Conservation (phyloP, 2,113 vertebrate genomes). For the Deroptyus accipitrinus region DNA sequence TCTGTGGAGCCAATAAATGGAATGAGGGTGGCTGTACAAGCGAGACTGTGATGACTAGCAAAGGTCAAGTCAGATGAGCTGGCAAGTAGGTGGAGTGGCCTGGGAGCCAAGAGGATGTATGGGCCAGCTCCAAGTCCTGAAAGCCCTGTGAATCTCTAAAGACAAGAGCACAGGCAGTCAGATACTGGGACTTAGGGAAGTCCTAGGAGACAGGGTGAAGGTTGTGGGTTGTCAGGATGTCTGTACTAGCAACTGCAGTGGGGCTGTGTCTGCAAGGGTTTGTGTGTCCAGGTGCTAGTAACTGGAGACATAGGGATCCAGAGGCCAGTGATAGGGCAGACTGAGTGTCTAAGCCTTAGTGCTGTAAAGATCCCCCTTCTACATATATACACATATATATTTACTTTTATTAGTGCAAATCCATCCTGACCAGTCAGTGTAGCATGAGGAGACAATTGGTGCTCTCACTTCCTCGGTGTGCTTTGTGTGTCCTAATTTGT, state of each 20-base stretch:
- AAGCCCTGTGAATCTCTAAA: rapidly evolving
- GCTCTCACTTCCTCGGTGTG: neutral
- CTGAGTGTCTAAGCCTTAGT: neutral
- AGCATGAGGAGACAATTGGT: neutral
- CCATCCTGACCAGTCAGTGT: neutral
- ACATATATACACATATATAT: neutral
- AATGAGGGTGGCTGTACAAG: neutral
- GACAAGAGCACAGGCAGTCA: neutral
- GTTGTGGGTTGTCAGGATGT: too few relatives aligned
- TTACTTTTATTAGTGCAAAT: neutral
- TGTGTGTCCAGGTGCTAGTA: neutral
- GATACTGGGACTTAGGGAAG: rapidly evolving
- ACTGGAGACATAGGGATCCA: neutral
- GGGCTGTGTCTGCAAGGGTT: neutral
- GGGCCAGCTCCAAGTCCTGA: neutral
- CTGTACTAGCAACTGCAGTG: neutral
- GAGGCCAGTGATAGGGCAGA: neutral
- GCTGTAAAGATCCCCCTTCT: neutral
- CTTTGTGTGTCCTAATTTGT: neutral
- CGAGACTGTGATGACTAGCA: neutral
- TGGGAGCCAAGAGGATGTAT: neutral
- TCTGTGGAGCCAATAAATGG: neutral
- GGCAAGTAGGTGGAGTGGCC: neutral
- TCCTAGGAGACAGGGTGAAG: neutral
- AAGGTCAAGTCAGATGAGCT: neutral